phyloP scores from a whole-genome alignment of 2,797 vertebrate species.

The Nannoperca australis region DNA sequence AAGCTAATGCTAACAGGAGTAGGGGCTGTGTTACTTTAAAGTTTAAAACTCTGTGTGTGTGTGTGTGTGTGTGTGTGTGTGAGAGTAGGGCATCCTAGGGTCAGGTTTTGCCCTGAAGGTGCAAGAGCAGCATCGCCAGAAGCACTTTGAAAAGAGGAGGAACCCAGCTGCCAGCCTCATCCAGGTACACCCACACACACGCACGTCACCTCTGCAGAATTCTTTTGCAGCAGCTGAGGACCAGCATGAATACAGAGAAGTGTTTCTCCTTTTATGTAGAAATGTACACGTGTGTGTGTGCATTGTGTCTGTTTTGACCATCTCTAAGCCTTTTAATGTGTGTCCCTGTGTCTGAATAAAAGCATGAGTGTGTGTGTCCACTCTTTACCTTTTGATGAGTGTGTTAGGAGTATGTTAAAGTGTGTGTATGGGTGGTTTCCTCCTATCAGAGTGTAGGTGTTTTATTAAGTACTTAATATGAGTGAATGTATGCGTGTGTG shows the following conservation, averaged over 20 bases:
- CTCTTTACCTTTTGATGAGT: conserved; percentile 7
- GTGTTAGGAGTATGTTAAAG: conserved; percentile 6
- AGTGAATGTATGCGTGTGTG: neutral
- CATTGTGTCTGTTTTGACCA: neutral
- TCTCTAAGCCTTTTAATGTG: neutral
- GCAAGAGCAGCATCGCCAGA: conserved; percentile 98
- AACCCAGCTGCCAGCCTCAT: conserved; percentile 98
- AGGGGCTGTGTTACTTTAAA: neutral
- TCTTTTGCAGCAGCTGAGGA: conserved; percentile 36
- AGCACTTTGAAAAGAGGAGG: conserved; percentile 98
- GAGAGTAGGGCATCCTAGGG: conserved; percentile 93
- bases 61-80: conserved; percentile 35
- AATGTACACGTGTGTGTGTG: neutral
- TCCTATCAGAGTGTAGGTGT: conserved; percentile 36
- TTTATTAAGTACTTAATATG: conserved; percentile 47
- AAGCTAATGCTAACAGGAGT: neutral
- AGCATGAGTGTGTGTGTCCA: conserved; percentile 18
- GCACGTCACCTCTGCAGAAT: conserved; percentile 10
- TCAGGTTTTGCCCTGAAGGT: conserved; percentile 98
- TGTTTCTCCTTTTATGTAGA: neutral
- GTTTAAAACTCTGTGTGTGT: conserved; percentile 19
- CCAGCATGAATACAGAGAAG: neutral
- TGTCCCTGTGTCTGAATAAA: conserved; percentile 21
- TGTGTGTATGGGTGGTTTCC: conserved; percentile 14
- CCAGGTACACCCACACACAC: conserved; percentile 86